phyloP scores from a whole-genome alignment of 2,888 invertebrate genomes.

The Iselma pallidipennis region DNA sequence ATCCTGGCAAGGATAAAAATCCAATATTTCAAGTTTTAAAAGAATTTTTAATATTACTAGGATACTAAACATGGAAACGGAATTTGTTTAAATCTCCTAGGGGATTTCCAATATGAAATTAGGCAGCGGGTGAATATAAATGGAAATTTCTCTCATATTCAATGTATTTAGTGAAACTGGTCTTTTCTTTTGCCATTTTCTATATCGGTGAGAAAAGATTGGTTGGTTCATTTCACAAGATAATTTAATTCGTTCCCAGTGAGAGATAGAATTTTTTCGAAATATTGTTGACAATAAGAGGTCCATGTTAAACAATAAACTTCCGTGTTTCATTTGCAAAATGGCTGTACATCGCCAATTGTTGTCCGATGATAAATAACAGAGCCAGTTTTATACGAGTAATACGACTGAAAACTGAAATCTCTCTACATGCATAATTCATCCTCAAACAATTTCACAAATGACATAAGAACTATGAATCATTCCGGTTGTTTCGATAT shows the following conservation, averaged over 20 bases:
- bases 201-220: too few species aligned
- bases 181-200: not conserved
- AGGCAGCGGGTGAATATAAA: conserved; percentile 5
- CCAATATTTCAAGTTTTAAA: conserved; percentile 18
- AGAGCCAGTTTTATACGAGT: conserved; percentile 8
- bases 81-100: conserved; percentile 5
- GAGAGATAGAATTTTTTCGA: not conserved
- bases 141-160: conserved; percentile 7
- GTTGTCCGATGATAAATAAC: conserved; percentile 24
- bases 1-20: conserved; percentile 14
- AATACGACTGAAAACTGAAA: conserved; percentile 7
- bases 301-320: conserved; percentile 30
- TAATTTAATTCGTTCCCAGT: conserved; percentile 13
- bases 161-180: not conserved
- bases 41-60: conserved; percentile 22
- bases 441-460: conserved; percentile 24
- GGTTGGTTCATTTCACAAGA: conserved; percentile 16
- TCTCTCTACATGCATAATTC: conserved; percentile 25
- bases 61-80: conserved; percentile 7
- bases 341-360: conserved; percentile 21
- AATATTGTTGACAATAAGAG: conserved; percentile 18
- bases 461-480: conserved; percentile 24
- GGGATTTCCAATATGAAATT: conserved; percentile 10
- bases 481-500: conserved; percentile 23
- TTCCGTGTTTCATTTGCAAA: conserved; percentile 25